Percentiles rank a stretch among this genome's conserved stretches.
These are phyloP conservation scores for Gymnarchus niloticus DNA, from an alignment of 2,113 vertebrate genomes.

Conservation along the genomic window DNA sequence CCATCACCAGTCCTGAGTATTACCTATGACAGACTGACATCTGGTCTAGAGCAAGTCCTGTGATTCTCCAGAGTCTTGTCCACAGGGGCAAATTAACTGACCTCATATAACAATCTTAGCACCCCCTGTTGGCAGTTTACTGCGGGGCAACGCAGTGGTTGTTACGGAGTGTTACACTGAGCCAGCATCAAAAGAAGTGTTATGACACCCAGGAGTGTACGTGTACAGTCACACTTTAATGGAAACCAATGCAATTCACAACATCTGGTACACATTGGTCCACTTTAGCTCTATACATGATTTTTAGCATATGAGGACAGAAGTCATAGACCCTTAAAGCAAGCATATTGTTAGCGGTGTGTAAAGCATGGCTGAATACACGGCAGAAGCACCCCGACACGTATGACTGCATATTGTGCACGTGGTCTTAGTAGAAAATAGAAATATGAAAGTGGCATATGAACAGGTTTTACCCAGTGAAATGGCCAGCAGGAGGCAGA, in stretches of 20 bases:
- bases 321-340: neutral
- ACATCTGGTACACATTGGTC: neutral
- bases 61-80: neutral
- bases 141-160: no score
- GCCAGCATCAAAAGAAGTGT: neutral
- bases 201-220: neutral
- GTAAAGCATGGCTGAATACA: neutral
- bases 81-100: neutral
- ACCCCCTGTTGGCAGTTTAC: neutral
- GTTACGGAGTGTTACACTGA: neutral
- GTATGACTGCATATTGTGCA: neutral
- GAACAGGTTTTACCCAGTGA: no score
- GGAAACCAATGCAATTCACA: neutral
- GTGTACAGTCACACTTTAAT: constrained; percentile 11
- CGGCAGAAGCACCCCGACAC: neutral
- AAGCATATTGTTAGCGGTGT: neutral
- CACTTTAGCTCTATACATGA: neutral
- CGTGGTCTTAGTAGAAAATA: neutral
- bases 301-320: neutral
- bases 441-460: neutral
- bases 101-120: neutral
- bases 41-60: neutral
- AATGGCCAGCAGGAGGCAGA: neutral
- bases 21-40: neutral
- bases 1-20: no score